phyloP scores from a whole-genome alignment of 2,113 vertebrate genomes.

The Pseudonaja textilis region DNA sequence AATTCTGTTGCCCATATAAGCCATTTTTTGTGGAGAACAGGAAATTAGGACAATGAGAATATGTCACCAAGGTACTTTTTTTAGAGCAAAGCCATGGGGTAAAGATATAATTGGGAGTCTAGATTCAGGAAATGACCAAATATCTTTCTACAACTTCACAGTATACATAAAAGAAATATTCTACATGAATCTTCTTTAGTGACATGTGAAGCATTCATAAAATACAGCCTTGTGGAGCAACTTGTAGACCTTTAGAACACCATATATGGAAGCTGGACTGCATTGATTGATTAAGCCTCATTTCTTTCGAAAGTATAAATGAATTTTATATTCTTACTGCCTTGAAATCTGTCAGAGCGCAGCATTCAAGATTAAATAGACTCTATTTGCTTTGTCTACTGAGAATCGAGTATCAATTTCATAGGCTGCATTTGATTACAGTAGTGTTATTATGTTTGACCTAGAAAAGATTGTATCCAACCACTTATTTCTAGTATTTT shows the following conservation, averaged over 20 bases:
- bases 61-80: background rate
- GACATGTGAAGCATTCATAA: background rate
- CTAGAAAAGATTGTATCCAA: background rate
- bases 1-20: background rate
- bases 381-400: background rate
- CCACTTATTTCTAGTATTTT: background rate
- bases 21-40: background rate
- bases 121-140: background rate
- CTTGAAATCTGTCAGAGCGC: background rate
- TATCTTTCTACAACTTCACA: background rate
- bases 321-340: background rate
- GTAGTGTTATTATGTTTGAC: background rate
- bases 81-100: background rate
- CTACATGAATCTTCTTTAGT: background rate
- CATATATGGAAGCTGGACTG: background rate
- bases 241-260: background rate
- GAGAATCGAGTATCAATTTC: background rate
- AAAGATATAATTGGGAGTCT: background rate
- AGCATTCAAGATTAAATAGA: background rate
- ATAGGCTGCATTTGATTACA: background rate
- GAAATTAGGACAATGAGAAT: background rate
- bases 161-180: background rate
- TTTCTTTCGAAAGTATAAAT: background rate
- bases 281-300: background rate
- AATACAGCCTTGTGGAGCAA: background rate